Conservation (phyloP, 2,113 vertebrate species). For the Corydoras maculifer region DNA sequence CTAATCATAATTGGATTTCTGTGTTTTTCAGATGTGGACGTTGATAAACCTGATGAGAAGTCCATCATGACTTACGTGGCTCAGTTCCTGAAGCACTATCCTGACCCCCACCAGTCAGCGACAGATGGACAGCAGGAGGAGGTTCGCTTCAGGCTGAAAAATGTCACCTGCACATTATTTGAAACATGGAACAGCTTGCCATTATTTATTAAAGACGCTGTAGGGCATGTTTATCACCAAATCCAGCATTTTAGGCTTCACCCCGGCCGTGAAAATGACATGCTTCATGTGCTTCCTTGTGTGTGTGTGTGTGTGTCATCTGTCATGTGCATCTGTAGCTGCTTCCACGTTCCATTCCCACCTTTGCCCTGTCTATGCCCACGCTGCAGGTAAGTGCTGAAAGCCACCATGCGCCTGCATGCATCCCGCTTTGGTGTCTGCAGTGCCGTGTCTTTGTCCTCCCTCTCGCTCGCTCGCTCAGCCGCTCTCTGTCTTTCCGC, state of each 20-base stretch:
- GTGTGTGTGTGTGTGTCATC: conserved; percentile 37
- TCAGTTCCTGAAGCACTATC: conserved; percentile 93
- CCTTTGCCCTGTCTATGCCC: conserved; percentile 79
- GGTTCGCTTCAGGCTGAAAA: conserved; percentile 58
- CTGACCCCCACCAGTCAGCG: conserved; percentile 70
- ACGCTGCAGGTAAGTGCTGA: conserved; percentile 77
- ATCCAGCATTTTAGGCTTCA: no score
- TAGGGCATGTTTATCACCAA: conserved; percentile 12
- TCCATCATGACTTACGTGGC: conserved; percentile 98
- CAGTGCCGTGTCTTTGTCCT: conserved; percentile 30
- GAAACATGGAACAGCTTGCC: conserved; percentile 25
- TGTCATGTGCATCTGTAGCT: conserved; percentile 68
- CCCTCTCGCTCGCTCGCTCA: conserved; percentile 14
- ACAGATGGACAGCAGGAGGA: conserved; percentile 76
- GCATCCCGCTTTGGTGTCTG: conserved; percentile 38
- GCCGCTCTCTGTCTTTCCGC: conserved; percentile 30
- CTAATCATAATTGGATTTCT: background rate
- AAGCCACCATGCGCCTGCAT: conserved; percentile 22
- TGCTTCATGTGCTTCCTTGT: conserved; percentile 39
- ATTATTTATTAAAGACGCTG: conserved; percentile 6
- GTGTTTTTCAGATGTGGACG: conserved; percentile 81
- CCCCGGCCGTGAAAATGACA: conserved; percentile 12
- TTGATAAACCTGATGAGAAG: conserved; percentile 97
- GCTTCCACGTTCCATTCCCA: conserved; percentile 72
- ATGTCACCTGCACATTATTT: conserved; percentile 14